Percentiles rank a stretch among this genome's conserved stretches.
Conservation (phyloP, 1,140 invertebrate genomes). For the Geopemphigus sp. region DNA sequence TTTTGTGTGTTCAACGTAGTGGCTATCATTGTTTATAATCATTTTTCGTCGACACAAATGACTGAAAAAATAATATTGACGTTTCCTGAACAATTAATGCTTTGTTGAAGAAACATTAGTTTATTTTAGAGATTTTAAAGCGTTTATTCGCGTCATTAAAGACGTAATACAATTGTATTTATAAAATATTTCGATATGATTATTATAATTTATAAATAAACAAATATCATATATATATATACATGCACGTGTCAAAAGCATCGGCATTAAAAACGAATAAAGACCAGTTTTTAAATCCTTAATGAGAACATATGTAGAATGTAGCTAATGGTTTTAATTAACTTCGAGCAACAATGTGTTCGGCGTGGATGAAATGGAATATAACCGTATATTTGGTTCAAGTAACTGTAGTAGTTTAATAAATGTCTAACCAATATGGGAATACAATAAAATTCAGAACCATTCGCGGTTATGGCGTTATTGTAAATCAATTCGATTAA, state of each 20-base stretch:
- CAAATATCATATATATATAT: background rate
- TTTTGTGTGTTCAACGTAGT: background rate
- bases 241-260: background rate
- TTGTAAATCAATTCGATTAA: too few species aligned
- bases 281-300: background rate
- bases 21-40: background rate
- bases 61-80: background rate
- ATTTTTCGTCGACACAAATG: background rate
- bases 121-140: background rate
- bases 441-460: too few species aligned
- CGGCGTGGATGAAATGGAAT: background rate
- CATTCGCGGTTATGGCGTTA: too few species aligned
- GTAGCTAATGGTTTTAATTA: background rate
- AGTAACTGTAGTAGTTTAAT: too few species aligned
- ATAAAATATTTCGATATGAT: background rate
- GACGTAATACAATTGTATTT: background rate
- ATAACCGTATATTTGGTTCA: background rate
- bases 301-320: conserved; percentile 9
- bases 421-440: too few species aligned
- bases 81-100: background rate
- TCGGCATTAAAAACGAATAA: background rate
- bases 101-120: background rate
- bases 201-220: background rate
- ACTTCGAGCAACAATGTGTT: background rate
- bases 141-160: background rate